phyloP scores from a whole-genome alignment of 2,113 vertebrate genomes.

The Vidua macroura region DNA sequence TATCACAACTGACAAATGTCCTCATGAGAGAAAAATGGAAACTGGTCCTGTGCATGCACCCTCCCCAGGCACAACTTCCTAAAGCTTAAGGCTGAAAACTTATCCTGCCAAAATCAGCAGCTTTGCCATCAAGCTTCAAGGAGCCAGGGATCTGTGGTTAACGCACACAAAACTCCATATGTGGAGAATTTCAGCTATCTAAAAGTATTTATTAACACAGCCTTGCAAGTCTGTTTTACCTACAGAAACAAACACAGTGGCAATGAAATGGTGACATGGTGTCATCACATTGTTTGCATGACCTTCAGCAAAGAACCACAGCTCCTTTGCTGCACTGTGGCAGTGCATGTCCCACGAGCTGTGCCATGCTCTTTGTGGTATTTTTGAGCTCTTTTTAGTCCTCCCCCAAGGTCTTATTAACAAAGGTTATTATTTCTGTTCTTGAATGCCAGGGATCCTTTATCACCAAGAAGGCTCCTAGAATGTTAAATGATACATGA shows the following conservation, averaged over 20 bases:
- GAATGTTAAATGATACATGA: background rate
- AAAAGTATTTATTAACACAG: background rate
- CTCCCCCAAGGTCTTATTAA: background rate
- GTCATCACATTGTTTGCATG: background rate
- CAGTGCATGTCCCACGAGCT: background rate
- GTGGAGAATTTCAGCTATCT: background rate
- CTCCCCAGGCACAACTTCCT: background rate
- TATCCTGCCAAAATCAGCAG: background rate
- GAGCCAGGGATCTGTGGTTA: background rate
- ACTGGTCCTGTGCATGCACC: background rate
- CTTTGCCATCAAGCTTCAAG: background rate
- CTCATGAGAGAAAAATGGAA: background rate
- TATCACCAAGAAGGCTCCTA: background rate
- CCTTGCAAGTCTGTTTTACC: background rate
- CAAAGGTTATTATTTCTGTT: background rate
- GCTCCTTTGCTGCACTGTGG: background rate
- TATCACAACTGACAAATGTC: background rate
- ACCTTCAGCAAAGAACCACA: background rate
- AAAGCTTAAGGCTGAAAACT: background rate
- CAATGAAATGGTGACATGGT: background rate
- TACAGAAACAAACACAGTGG: background rate
- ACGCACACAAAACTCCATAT: fast-evolving
- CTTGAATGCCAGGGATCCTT: background rate
- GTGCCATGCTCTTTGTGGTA: background rate
- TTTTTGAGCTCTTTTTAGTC: background rate